Percentiles rank a stretch among this genome's conserved stretches.
Evolutionary conservation across 2,888 invertebrate species (phyloP).

Genomic region (Drosophila helvetica): DNA sequence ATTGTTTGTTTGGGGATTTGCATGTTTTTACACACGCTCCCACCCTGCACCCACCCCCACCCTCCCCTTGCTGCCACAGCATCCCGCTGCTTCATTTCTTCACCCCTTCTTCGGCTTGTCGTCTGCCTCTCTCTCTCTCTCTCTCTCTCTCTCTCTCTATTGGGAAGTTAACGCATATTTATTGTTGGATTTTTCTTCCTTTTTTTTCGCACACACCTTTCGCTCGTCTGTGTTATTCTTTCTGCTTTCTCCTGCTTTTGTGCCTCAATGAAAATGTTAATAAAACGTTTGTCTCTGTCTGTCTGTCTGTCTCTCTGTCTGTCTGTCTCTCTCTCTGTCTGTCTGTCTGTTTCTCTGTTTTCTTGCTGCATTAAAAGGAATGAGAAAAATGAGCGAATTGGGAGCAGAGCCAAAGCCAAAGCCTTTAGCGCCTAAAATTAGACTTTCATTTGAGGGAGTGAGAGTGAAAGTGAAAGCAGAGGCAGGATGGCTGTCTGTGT

Average conservation of each 20-base stretch:
- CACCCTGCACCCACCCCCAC: slow-evolving; percentile 3
- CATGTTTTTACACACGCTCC: slow-evolving; percentile 68
- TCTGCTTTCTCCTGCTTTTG: slow-evolving; percentile 59
- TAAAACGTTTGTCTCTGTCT: slow-evolving; percentile 65
- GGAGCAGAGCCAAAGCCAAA: slow-evolving; percentile 48
- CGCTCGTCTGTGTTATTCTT: background rate
- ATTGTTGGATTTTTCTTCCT: slow-evolving; percentile 63
- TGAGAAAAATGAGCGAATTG: too few relatives aligned
- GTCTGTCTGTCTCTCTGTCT: slow-evolving; percentile 40
- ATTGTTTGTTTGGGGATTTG: slow-evolving; percentile 79
- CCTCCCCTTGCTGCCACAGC: background rate
- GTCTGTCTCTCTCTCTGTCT: slow-evolving; percentile 42
- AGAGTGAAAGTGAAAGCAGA: slow-evolving; percentile 25
- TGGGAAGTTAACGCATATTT: slow-evolving; percentile 78
- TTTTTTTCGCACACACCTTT: slow-evolving; percentile 67
- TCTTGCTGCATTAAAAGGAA: slow-evolving; percentile 23
- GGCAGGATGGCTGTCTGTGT: background rate
- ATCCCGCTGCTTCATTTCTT: background rate
- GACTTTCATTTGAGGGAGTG: slow-evolving; percentile 59
- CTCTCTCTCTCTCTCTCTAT: slow-evolving; percentile 30
- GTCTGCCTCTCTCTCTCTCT: too few relatives aligned
- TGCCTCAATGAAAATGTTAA: slow-evolving; percentile 74
- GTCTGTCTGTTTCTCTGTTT: slow-evolving; percentile 43
- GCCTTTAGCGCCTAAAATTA: slow-evolving; percentile 76
- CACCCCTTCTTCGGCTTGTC: too few relatives aligned